phyloP scores from a whole-genome alignment of 2,797 vertebrate species.

The Menidia menidia region DNA sequence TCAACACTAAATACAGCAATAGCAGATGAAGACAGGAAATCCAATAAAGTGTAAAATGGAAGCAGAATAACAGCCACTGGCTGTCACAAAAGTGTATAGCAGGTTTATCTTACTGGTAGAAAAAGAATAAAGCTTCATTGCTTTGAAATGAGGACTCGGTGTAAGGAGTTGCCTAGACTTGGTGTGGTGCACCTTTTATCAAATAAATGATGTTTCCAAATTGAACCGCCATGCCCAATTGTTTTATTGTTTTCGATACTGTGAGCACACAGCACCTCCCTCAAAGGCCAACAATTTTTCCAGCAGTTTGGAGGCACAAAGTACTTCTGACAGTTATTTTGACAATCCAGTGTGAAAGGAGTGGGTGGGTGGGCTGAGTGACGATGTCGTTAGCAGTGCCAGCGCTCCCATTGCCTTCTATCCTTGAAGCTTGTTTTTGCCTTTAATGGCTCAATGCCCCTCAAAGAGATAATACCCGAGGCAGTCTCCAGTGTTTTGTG shows the following conservation, averaged over 20 bases:
- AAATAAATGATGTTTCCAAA: constrained; percentile 62
- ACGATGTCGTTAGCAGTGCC: constrained; percentile 66
- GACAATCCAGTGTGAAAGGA: constrained; percentile 62
- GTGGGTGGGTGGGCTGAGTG: constrained; percentile 57
- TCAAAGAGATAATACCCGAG: constrained; percentile 59
- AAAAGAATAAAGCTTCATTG: constrained; percentile 44
- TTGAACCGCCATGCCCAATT: constrained; percentile 57
- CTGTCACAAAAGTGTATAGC: constrained; percentile 60
- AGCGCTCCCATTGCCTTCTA: constrained; percentile 32
- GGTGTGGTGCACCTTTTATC: constrained; percentile 48
- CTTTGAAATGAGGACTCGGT: constrained; percentile 43
- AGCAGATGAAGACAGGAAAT: constrained; percentile 66
- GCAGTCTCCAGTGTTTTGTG: constrained; percentile 55
- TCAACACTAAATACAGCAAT: constrained; percentile 72
- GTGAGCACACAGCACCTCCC: constrained; percentile 54
- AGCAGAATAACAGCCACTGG: constrained; percentile 56
- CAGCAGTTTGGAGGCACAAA: constrained; percentile 64
- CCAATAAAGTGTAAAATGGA: constrained; percentile 65
- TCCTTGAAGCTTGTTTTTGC: constrained; percentile 57
- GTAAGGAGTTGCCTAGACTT: constrained; percentile 30
- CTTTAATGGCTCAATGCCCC: constrained; percentile 71
- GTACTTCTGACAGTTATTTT: constrained; percentile 70
- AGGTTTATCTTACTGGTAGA: constrained; percentile 32
- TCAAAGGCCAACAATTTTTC: constrained; percentile 60
- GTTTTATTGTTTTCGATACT: constrained; percentile 53